Base-by-base conservation (phyloP, 2,888 invertebrate species). In the Aleiodes alternator region DNA sequence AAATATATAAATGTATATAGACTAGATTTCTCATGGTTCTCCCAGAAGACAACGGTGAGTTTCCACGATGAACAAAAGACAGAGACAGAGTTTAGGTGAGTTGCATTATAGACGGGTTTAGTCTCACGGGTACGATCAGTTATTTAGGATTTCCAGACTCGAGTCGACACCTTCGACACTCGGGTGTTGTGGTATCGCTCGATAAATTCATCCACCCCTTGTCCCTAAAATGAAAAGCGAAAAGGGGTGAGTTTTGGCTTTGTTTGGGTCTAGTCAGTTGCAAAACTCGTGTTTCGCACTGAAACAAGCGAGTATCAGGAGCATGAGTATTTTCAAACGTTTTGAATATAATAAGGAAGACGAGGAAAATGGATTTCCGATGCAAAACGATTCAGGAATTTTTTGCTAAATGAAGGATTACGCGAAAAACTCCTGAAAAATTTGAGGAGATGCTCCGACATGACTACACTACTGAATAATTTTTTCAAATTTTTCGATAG, bases 111-210 rank as follows among this genome's bases (percentile, higher is more conserved):
- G 77, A 77, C 71, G 71, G 23, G 16, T 66, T 43, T 78, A 72
- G 73, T 76, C 84, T 81, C 85, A 16, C n/a, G 83, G 82, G 84
- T 82, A 78, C 83, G 75, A 86, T 86, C 84, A 82, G 82, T 86
- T 86, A 85, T 86, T 85, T 83, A 86, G 81, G 83, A 84, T 82
- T 85, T 84, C 79, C 76, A 78, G 81, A 80, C 79, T 80, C 57
- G 68, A 66, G 79, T 76, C 77, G 70, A 76, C 77, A 75, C 73
- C 56, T 79, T 66, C 55, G 76, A 72, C 70, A 76, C 57, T 55
- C 31, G 48, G 34, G 43, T n/a, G 69, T 64, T 50, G 51, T 50
- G 55, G 48, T 64, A 31, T 64, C 70, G 48, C 38, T 70, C 66
- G 38, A 76, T 76, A 76, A 76, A 76, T 72, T 76, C 56, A 64